These are phyloP conservation scores for Mesoclemmys tuberculata DNA, from an alignment of 2,113 vertebrate genomes.

Conservation along the genomic window DNA sequence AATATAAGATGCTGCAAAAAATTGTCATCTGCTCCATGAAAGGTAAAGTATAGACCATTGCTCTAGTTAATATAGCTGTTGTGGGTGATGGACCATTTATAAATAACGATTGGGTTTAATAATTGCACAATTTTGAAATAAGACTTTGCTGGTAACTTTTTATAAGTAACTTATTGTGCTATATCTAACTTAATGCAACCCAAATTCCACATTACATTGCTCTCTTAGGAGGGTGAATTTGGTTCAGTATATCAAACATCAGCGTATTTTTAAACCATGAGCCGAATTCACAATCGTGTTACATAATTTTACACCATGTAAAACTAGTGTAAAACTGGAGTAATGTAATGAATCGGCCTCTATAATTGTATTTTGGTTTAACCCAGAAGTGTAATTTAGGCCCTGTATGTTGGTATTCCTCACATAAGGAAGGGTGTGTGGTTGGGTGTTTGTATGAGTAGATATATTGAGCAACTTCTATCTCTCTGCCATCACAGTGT, in stretches of 20 bases:
- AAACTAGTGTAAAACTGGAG: neutral
- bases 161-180: neutral
- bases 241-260: accelerated
- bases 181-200: neutral
- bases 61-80: neutral
- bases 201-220: neutral
- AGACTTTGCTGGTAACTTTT: neutral
- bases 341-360: neutral
- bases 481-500: neutral
- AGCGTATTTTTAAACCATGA: accelerated
- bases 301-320: neutral
- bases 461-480: neutral
- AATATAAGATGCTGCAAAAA: neutral
- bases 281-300: accelerated
- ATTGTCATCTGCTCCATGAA: neutral
- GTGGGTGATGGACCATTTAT: neutral
- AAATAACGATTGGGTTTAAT: neutral
- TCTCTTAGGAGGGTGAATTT: neutral
- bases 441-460: neutral
- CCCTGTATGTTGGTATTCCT: neutral
- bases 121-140: neutral
- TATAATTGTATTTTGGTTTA: neutral
- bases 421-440: neutral
- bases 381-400: neutral
- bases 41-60: accelerated